Evolutionary conservation across 2,888 invertebrate species (phyloP), one percentile per base, ranked within the genome.

Genomic region (Germaria angustata): DNA sequence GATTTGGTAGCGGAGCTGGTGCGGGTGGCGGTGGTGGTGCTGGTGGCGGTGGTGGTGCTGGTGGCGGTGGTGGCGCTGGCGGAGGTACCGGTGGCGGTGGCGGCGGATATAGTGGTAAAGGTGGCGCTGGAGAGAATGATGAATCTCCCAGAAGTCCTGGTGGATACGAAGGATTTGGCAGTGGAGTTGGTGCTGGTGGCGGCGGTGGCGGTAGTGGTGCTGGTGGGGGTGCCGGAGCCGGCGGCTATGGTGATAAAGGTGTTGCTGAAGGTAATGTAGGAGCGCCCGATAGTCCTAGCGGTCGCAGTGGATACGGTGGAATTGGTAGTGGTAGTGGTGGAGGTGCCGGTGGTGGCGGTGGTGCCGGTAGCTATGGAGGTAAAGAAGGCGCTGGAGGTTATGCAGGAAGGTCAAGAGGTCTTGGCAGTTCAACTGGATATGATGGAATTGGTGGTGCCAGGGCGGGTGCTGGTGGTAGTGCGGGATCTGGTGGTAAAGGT

Each of bases 291-390:
- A 13, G 55, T 17, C 2, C 9, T 2, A 75, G 80, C 0, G 65
- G 72, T 8, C 57, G 72, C n/a, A 20, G 9, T 20, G 44, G 44
- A 32, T 75, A 49, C 6, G 61, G n/a, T n/a, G 44, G 20, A 32
- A 68, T 7, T 11, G 22, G 24, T 4, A 7, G 6, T n/a, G 59
- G 59, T n/a, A 13, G 59, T 11, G 24, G n/a, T 6, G 61, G 51
- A 39, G 72, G 73, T 6, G 36, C 22, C 13, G 73, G 80, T 3
- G 73, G 63, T 2, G 57, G 57, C 3, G 59, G 34, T n/a, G 69
- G 61, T 20, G 49, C 15, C 8, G 63, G 41, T 9, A 41, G 28
- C 4, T 41, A 28, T 32, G 55, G 41, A 24, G 69, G 75, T 20
- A 34, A 36, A 0, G 75, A 59, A 17, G 59, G 39, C 34, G 46